Base-by-base conservation (phyloP, 2,113 vertebrate species). In the Gavialis gangeticus region DNA sequence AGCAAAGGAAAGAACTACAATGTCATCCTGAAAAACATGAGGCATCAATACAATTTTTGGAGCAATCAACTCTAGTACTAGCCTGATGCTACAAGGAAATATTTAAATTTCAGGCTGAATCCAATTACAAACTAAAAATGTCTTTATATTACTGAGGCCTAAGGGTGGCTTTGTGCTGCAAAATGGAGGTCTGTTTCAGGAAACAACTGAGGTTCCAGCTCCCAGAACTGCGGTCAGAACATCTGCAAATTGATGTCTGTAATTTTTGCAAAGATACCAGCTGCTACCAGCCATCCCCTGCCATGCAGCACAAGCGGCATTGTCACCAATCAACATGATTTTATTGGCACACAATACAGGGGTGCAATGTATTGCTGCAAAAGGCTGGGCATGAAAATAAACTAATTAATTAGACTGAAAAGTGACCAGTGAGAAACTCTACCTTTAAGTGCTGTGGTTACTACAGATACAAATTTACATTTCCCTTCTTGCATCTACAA, bases 241-340 rank as follows among this genome's bases (percentile, higher is more conserved):
- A 81, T 84, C 94, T 77, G 60, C 86, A 93, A 91, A 95, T 85
- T 92, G 90, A 96, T 87, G 90, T 73, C 55, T 92, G 60, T 56
- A 95, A 94, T 93, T 84, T 95, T 73, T 75, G 84, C 2, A 4
- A 93, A 63, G 9, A 92, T 21, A 34, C 69, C 73, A 73, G 67
- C 77, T 94, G 82, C 82, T 67, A 76, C 60, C 55, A 37, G 69
- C 67, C 83, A 88, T 16, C 5, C 75, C 18, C 56, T 86, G 75
- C 84, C 91, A 84, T 54, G 82, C 64, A 85, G 13, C 34, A 58
- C 56, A 13, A 0, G n/a, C 25, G 34, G 81, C 89, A 92, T 0
- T 37, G 37, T 63, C 94, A 95, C 95, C 93, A 94, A 90, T 91
- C 82, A 93, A 81, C 75, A 10, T 10, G 3, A 78, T 78, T 66